These are phyloP conservation scores for Molossus molossus DNA, from an alignment of 2,797 vertebrate species.

Conservation along the genomic window DNA sequence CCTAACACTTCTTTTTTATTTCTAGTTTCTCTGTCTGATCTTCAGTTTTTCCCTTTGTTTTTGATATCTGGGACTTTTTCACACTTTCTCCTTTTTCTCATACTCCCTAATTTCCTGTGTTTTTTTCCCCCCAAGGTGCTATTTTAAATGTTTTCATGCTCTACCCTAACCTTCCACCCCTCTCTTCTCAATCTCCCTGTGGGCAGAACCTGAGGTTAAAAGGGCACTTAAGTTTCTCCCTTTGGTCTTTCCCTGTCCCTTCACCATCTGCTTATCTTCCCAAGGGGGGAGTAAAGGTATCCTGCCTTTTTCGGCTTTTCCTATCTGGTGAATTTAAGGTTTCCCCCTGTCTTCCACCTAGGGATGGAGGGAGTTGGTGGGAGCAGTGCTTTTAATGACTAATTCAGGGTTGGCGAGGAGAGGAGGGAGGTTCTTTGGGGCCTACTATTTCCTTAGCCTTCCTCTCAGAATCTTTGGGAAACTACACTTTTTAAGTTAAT, in stretches of 20 bases:
- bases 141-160: constrained; percentile 58
- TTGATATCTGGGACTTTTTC: constrained; percentile 76
- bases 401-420: constrained; percentile 74
- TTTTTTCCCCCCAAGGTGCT: background rate
- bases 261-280: constrained; percentile 78
- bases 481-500: background rate
- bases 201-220: constrained; percentile 72
- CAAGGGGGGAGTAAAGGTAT: constrained; percentile 69
- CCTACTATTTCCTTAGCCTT: constrained; percentile 53
- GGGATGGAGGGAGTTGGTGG: constrained; percentile 84
- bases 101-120: constrained; percentile 51
- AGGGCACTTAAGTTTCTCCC: constrained; percentile 71
- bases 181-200: constrained; percentile 32
- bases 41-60: constrained; percentile 62
- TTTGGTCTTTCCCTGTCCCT: constrained; percentile 70
- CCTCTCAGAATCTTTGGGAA: constrained; percentile 67
- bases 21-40: constrained; percentile 10
- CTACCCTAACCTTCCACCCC: background rate
- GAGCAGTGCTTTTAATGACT: constrained; percentile 56
- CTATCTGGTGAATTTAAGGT: constrained; percentile 78
- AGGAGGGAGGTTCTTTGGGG: constrained; percentile 77
- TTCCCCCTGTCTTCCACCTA: constrained; percentile 77
- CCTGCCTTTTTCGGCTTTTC: constrained; percentile 74
- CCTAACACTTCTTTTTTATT: background rate
- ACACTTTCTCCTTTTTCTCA: constrained; percentile 74